phyloP scores from a whole-genome alignment of 2,888 invertebrate species.

The Pristionchus entomophagus region DNA sequence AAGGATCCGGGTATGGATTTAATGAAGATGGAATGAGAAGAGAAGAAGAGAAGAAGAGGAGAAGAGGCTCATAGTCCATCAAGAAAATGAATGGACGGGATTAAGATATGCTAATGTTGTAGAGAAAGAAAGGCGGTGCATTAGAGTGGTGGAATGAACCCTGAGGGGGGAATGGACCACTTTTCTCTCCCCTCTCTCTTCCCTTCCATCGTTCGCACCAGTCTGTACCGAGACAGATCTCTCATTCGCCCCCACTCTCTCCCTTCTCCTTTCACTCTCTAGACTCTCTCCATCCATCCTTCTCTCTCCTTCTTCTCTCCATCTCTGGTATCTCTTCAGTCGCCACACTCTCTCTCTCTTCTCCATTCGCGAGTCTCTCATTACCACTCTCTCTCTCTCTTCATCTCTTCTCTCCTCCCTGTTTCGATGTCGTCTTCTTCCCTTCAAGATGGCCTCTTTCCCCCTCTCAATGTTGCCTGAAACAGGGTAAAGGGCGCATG shows the following conservation, averaged over 20 bases:
- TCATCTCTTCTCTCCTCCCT: neutral
- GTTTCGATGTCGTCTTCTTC: neutral
- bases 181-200: neutral
- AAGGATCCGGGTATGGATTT: neutral
- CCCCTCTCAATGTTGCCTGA: conserved; percentile 20
- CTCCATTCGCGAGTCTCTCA: conserved; percentile 2
- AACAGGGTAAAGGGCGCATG: neutral
- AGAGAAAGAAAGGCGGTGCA: neutral
- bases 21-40: neutral
- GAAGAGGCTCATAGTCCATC: neutral
- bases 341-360: conserved; percentile 27
- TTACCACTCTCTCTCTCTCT: conserved; percentile 15
- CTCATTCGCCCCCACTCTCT: conserved; percentile 28
- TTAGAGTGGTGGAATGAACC: neutral
- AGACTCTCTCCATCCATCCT: neutral
- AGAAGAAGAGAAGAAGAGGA: no score
- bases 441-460: neutral
- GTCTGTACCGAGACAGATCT: conserved; percentile 5
- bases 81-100: neutral
- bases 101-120: conserved; percentile 5
- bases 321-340: neutral
- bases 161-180: neutral
- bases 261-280: neutral
- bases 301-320: neutral
- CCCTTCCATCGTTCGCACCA: neutral